These are phyloP conservation scores for Corythaixoides concolor DNA, from an alignment of 2,113 vertebrate species.

Conservation along the genomic window DNA sequence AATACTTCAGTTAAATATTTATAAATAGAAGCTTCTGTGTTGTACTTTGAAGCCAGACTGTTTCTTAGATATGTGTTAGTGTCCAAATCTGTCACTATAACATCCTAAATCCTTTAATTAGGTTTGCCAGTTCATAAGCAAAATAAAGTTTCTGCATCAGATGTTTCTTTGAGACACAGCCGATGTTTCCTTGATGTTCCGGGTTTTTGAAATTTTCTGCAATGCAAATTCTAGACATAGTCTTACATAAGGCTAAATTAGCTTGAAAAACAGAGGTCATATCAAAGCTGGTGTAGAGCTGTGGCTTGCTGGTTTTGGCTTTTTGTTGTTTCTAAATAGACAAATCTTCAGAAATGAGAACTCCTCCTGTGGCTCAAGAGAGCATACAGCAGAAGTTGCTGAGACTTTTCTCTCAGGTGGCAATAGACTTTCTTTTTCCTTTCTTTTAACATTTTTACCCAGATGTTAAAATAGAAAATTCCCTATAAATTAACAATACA, in stretches of 20 bases:
- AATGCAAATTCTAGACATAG: not conserved
- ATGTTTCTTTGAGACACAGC: not conserved
- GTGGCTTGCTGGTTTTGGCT: not conserved
- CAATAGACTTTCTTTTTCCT: not conserved
- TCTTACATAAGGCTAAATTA: not conserved
- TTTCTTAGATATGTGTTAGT: constrained; percentile 1
- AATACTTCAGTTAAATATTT: constrained; percentile 25
- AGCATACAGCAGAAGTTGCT: not conserved
- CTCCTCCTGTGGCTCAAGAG: not conserved
- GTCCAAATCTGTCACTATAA: constrained; percentile 6
- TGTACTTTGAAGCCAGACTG: constrained; percentile 18
- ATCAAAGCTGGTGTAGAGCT: not conserved
- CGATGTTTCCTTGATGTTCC: not conserved
- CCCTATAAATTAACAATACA: not conserved
- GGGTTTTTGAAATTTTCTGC: constrained; percentile 1
- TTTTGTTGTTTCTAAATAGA: not conserved
- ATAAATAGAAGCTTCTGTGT: constrained; percentile 14
- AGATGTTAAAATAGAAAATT: not conserved
- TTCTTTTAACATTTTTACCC: not conserved
- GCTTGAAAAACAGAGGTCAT: not conserved
- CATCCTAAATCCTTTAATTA: not conserved
- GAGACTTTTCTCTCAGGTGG: not conserved
- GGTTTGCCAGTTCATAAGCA: not conserved
- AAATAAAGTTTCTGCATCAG: not conserved
- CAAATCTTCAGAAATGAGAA: not conserved